These are phyloP conservation scores for Stegana nigrithorax DNA, from an alignment of 2,888 invertebrate genomes.

Conservation along the genomic window DNA sequence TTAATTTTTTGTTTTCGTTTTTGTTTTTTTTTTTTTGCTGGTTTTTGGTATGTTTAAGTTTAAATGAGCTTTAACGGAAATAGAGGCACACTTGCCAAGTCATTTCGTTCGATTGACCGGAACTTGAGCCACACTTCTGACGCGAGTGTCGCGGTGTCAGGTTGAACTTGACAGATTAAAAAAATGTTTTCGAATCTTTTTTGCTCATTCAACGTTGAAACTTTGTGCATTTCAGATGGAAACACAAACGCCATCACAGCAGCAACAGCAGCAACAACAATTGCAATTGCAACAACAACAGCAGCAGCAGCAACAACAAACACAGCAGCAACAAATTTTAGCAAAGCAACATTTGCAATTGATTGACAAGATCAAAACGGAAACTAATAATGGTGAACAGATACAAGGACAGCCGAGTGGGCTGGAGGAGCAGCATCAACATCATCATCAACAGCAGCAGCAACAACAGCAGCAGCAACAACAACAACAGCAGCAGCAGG, in stretches of 20 bases:
- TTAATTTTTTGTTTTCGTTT: slow-evolving; percentile 3
- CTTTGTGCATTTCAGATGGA: slow-evolving; percentile 65
- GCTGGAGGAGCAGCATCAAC: slow-evolving; percentile 12
- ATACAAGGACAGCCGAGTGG: slow-evolving; percentile 19
- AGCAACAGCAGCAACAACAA: slow-evolving; percentile 45
- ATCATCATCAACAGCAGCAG: not conserved
- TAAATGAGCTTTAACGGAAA: too few relatives aligned
- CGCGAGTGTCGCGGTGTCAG: slow-evolving; percentile 23
- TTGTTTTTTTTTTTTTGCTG: slow-evolving; percentile 10
- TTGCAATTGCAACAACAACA: slow-evolving; percentile 50
- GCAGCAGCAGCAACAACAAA: slow-evolving; percentile 41
- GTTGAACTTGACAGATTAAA: not conserved
- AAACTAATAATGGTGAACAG: slow-evolving; percentile 50
- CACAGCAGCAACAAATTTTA: slow-evolving; percentile 47
- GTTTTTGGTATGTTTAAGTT: too few relatives aligned
- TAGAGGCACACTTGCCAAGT: too few relatives aligned
- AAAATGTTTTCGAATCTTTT: not conserved
- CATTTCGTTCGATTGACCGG: too few relatives aligned
- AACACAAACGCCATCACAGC: slow-evolving; percentile 55
- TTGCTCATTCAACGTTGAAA: slow-evolving; percentile 50
- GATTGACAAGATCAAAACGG: slow-evolving; percentile 59
- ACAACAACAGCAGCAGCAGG: slow-evolving; percentile 47
- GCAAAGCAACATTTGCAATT: slow-evolving; percentile 55
- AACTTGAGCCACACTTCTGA: slow-evolving; percentile 60
- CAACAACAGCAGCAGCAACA: slow-evolving; percentile 52